A percentile compares a stretch with the other conserved stretches of the same genome.
phyloP scores from a whole-genome alignment of 1,140 invertebrate species.

The Sinonovacula constricta region DNA sequence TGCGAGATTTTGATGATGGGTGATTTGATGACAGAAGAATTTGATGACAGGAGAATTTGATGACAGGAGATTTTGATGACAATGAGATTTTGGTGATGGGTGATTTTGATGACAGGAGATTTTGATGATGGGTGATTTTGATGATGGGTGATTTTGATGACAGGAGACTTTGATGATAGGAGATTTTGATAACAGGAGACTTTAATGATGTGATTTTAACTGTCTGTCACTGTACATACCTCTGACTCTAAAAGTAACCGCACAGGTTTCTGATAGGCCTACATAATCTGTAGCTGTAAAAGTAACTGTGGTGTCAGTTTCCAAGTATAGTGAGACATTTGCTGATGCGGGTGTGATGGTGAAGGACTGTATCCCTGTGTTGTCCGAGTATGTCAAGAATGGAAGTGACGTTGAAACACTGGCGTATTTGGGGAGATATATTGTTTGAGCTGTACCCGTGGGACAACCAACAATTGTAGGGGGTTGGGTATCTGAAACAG shows the following conservation, averaged over 20 bases:
- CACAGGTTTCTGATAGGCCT: slow-evolving; percentile 41
- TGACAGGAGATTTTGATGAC: too few species aligned
- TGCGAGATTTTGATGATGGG: too few species aligned
- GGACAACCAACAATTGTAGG: slow-evolving; percentile 27
- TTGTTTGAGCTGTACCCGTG: background rate
- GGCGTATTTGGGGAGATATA: slow-evolving; percentile 4
- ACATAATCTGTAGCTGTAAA: slow-evolving; percentile 57
- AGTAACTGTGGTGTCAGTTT: slow-evolving; percentile 35
- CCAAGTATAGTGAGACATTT: slow-evolving; percentile 20
- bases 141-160: too few species aligned
- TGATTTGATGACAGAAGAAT: too few species aligned
- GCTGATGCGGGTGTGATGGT: slow-evolving; percentile 48
- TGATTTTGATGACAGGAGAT: too few species aligned
- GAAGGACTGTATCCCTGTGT: slow-evolving; percentile 44
- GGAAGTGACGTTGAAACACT: slow-evolving; percentile 20
- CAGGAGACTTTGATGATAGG: too few species aligned
- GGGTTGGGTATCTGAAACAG: slow-evolving; percentile 21
- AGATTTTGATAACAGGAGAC: too few species aligned
- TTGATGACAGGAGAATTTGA: too few species aligned
- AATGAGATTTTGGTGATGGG: too few species aligned
- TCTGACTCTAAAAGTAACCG: slow-evolving; percentile 35
- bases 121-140: too few species aligned
- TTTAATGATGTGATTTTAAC: background rate
- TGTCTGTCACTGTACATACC: slow-evolving; percentile 36
- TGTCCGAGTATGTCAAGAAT: slow-evolving; percentile 47